A percentile compares a stretch with the other conserved stretches of the same genome.
Evolutionary conservation across 2,888 invertebrate genomes (phyloP).

Genomic region (Cryptophagus acutangulus): DNA sequence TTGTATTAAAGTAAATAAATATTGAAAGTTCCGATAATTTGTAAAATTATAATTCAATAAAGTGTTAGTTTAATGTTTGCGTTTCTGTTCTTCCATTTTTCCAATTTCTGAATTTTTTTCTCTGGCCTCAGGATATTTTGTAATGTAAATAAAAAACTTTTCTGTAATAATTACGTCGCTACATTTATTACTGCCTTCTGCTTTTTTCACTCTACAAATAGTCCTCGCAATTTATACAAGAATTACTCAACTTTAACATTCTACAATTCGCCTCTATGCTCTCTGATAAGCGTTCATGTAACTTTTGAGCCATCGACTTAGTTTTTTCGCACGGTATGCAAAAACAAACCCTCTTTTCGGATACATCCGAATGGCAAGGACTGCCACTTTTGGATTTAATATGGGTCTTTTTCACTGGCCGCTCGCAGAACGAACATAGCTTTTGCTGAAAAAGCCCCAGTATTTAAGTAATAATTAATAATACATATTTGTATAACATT

Average conservation of each 20-base stretch:
- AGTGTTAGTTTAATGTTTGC: too few species aligned
- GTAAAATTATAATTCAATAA: too few species aligned
- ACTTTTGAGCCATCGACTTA: conserved; percentile 22
- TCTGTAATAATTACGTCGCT: too few species aligned
- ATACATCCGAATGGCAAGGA: conserved; percentile 16
- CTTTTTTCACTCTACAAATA: conserved; percentile 7
- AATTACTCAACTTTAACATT: conserved; percentile 7
- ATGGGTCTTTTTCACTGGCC: background rate
- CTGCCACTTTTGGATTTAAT: conserved; percentile 15
- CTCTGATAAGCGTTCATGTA: conserved; percentile 24
- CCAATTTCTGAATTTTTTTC: too few species aligned
- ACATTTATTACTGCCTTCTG: too few species aligned
- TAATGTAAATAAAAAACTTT: too few species aligned
- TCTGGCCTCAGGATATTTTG: too few species aligned
- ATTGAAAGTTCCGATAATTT: too few species aligned
- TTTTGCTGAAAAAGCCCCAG: background rate
- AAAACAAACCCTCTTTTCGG: conserved; percentile 23
- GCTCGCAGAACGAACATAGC: background rate
- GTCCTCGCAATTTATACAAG: conserved; percentile 15
- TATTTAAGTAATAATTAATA: background rate
- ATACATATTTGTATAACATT: too few species aligned
- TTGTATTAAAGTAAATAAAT: too few species aligned
- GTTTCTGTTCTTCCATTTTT: too few species aligned
- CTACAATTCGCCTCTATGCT: background rate
- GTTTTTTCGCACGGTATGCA: conserved; percentile 21